A percentile compares a stretch with the other conserved stretches of the same genome.
phyloP scores from a whole-genome alignment of 1,140 invertebrate species.

The Orius insidiosus region DNA sequence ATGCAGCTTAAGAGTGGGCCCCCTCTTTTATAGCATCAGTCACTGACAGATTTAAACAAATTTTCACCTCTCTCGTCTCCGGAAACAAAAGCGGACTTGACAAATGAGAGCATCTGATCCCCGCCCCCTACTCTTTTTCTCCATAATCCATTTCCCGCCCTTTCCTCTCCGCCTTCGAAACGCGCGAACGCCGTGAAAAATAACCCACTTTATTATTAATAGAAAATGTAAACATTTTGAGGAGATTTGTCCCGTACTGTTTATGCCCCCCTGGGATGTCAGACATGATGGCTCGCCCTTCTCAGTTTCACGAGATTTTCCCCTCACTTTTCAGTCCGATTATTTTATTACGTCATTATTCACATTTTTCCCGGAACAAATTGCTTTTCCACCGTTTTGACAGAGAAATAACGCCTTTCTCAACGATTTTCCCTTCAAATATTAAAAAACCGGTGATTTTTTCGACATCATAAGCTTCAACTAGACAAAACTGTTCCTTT shows the following conservation, averaged over 20 bases:
- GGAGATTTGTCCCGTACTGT: background rate
- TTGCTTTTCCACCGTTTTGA: background rate
- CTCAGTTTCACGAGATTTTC: background rate
- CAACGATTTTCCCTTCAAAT: background rate
- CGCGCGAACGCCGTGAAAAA: slow-evolving; percentile 12
- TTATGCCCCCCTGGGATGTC: background rate
- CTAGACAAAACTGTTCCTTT: no score
- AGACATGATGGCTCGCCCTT: background rate
- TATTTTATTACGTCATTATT: background rate
- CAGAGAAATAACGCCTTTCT: background rate
- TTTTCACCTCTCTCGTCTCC: slow-evolving; percentile 2
- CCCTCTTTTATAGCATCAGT: background rate
- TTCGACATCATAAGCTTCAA: no score
- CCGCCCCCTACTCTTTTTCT: background rate
- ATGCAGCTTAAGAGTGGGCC: background rate
- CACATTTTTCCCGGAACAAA: background rate
- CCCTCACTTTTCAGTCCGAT: background rate
- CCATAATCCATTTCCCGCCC: slow-evolving; percentile 1
- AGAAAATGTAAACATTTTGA: slow-evolving; percentile 15
- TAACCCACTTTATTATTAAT: slow-evolving; percentile 17
- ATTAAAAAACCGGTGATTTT: no score
- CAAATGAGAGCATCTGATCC: slow-evolving; percentile 3
- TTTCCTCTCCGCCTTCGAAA: background rate
- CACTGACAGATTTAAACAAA: slow-evolving; percentile 3
- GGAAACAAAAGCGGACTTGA: slow-evolving; percentile 5